Conservation (phyloP, 1,140 invertebrate species). For the Cydia strobilella region DNA sequence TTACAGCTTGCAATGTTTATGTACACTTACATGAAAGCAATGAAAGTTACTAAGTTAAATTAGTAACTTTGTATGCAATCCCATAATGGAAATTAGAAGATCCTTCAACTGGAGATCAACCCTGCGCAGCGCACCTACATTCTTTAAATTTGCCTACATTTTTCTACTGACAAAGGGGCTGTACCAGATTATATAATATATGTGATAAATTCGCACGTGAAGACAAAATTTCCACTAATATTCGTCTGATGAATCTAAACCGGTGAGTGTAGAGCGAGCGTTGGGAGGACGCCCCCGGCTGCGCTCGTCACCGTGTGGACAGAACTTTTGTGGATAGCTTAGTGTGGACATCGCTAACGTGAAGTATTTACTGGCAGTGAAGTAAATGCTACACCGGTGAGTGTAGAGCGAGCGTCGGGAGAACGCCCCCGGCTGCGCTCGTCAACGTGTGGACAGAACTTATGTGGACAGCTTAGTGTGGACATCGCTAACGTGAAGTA, state of each 20-base stretch:
- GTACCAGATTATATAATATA: too few species aligned
- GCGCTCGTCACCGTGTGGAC: slow-evolving; percentile 13
- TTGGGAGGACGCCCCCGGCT: neutral
- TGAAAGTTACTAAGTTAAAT: too few species aligned
- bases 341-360: neutral
- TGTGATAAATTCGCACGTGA: too few species aligned
- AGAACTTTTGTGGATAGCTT: neutral
- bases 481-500: neutral
- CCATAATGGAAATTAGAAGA: too few species aligned
- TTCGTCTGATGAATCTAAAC: neutral
- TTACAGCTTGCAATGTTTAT: too few species aligned
- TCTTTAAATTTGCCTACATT: too few species aligned
- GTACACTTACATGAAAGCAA: too few species aligned
- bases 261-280: neutral
- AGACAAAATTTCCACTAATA: neutral
- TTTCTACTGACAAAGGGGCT: too few species aligned
- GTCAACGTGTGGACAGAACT: slow-evolving; percentile 15
- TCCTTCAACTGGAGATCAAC: too few species aligned
- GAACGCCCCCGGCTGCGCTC: neutral
- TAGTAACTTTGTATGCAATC: too few species aligned
- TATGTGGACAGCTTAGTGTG: neutral
- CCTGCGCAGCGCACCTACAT: too few species aligned
- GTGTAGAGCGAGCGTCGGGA: neutral
- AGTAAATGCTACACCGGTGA: too few species aligned
- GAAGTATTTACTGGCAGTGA: neutral